A percentile compares a stretch with the other conserved stretches of the same genome.
phyloP scores from a whole-genome alignment of 2,797 vertebrate species.

The Fratercula arctica region DNA sequence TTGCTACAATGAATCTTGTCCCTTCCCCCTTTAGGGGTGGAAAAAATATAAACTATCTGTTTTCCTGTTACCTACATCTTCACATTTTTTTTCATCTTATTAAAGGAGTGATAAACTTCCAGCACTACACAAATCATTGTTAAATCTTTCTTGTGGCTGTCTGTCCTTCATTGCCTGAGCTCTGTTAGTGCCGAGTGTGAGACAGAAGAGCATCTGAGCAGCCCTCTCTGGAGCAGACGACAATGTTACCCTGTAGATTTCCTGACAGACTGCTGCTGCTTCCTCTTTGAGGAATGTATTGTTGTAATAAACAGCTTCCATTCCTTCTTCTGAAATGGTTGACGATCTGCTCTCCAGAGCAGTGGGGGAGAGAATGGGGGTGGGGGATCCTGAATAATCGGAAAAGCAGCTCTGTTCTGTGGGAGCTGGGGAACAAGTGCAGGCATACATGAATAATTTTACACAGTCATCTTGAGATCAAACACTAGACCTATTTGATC shows the following conservation, averaged over 20 bases:
- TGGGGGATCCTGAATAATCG: neutral
- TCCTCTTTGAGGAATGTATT: conserved; percentile 14
- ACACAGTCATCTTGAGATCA: conserved; percentile 31
- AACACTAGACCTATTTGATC: conserved; percentile 28
- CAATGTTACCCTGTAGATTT: neutral
- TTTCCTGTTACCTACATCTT: neutral
- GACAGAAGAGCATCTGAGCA: neutral
- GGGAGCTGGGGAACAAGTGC: neutral
- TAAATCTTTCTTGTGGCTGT: neutral
- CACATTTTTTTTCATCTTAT: neutral
- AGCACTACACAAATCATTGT: neutral
- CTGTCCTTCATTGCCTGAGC: neutral
- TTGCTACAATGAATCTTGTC: neutral
- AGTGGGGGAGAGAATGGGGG: neutral
- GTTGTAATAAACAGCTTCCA: neutral
- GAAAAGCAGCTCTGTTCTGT: neutral
- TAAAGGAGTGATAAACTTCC: neutral
- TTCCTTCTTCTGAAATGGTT: neutral
- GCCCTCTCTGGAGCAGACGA: neutral
- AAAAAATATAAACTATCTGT: neutral
- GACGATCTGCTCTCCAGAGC: neutral
- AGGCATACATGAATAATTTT: conserved; percentile 21
- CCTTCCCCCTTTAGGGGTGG: neutral
- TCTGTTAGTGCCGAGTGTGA: neutral
- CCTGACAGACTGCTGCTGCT: conserved; percentile 27